Conservation (phyloP, 1,140 invertebrate species). For the Lordiphosa stackelbergi region DNA sequence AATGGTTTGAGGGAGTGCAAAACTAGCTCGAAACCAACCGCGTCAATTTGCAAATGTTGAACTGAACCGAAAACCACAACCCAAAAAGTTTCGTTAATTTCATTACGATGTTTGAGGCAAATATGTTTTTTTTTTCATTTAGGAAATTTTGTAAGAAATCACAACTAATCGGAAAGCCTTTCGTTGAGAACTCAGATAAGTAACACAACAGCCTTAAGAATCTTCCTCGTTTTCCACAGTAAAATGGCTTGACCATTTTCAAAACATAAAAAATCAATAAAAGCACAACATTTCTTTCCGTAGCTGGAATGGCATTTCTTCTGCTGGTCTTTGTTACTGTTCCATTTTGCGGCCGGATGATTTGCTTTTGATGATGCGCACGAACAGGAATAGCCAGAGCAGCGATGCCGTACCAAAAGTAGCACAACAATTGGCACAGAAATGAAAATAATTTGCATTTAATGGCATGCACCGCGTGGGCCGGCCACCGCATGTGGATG, state of each 20-base stretch:
- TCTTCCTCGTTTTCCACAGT: no score
- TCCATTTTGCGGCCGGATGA: slow-evolving; percentile 42
- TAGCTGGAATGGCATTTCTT: slow-evolving; percentile 49
- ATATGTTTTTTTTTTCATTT: no score
- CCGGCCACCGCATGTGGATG: slow-evolving; percentile 46
- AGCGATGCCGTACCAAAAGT: slow-evolving; percentile 39
- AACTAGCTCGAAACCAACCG: no score
- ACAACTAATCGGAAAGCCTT: no score
- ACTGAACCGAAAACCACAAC: no score
- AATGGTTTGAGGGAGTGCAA: no score
- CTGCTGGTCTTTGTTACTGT: slow-evolving; percentile 1
- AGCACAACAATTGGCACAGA: slow-evolving; percentile 75
- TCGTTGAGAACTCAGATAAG: no score
- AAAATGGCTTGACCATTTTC: slow-evolving; percentile 25
- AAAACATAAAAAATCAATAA: slow-evolving; percentile 72
- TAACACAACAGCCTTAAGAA: no score
- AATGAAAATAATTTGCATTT: slow-evolving; percentile 76
- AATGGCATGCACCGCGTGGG: slow-evolving; percentile 63
- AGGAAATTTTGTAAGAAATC: no score
- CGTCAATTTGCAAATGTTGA: no score
- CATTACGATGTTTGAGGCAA: no score
- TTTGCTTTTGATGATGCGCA: slow-evolving; percentile 74
- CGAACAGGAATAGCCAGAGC: slow-evolving; percentile 46
- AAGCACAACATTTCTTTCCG: slow-evolving; percentile 54
- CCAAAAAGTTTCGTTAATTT: no score